phyloP scores from a whole-genome alignment of 2,888 invertebrate species.

The Acanthosoma haemorrhoidale region DNA sequence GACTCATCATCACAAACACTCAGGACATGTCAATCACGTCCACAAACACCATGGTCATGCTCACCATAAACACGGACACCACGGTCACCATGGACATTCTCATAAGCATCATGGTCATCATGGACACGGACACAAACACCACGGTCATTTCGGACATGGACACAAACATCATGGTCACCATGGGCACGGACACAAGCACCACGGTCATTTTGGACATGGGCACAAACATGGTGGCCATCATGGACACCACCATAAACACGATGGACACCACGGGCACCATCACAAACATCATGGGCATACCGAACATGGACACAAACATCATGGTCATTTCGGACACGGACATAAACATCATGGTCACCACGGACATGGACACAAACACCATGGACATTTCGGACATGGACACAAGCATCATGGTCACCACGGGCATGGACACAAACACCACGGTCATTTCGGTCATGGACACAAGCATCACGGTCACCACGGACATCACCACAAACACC shows the following conservation, averaged over 20 bases:
- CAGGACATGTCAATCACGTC: conserved; percentile 12
- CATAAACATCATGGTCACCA: conserved; percentile 23
- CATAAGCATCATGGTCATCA: conserved; percentile 16
- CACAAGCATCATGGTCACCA: conserved; percentile 22
- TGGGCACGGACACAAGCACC: conserved; percentile 4
- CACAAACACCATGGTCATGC: conserved; percentile 21
- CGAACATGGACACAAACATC: conserved; percentile 19
- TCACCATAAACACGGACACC: conserved; percentile 1
- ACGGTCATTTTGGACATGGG: not conserved
- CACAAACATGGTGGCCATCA: conserved; percentile 20
- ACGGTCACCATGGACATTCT: not conserved
- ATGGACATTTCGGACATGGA: conserved; percentile 9
- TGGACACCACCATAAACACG: conserved; percentile 15
- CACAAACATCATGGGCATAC: conserved; percentile 22
- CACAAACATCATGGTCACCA: conserved; percentile 22
- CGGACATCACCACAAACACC: conserved; percentile 16
- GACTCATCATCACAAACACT: conserved; percentile 18
- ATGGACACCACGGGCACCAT: not conserved
- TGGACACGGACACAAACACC: conserved; percentile 13
- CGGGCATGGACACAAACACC: conserved; percentile 12
- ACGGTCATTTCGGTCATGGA: conserved; percentile 23
- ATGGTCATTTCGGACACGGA: conserved; percentile 18
- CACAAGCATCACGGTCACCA: conserved; percentile 22
- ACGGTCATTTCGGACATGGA: not conserved
- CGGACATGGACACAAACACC: conserved; percentile 18